A percentile compares a stretch with the other conserved stretches of the same genome.
These are phyloP conservation scores for Cephonodes hylas DNA, from an alignment of 2,888 invertebrate genomes.

Conservation along the genomic window DNA sequence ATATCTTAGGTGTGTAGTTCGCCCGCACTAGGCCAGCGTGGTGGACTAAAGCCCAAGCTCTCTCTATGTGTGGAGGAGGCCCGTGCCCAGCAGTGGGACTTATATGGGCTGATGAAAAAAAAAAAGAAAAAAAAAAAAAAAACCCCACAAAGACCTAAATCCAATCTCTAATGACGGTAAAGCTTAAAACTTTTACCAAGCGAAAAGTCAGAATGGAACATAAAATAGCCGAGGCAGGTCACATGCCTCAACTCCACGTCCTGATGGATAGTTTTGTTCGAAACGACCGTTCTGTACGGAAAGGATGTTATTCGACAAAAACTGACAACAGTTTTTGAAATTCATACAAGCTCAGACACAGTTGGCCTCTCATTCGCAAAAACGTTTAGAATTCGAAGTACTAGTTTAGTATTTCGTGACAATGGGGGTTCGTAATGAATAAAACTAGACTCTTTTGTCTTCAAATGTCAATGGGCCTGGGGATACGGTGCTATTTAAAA, in stretches of 20 bases:
- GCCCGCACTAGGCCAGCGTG: no score
- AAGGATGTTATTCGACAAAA: neutral
- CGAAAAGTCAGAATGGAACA: neutral
- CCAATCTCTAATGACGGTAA: neutral
- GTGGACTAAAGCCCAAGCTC: no score
- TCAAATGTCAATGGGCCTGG: neutral
- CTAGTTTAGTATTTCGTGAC: neutral
- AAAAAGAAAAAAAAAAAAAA: no score
- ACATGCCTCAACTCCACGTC: slow-evolving; percentile 25
- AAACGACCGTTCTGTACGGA: slow-evolving; percentile 20
- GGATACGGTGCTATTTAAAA: neutral
- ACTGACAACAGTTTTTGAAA: neutral
- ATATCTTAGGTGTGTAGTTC: no score
- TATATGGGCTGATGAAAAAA: no score
- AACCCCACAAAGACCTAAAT: neutral
- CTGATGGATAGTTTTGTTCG: slow-evolving; percentile 18
- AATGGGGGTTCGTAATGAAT: neutral
- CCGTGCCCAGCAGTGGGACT: no score
- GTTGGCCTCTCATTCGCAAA: neutral
- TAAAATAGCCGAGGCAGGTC: slow-evolving; percentile 4
- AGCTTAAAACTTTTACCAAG: neutral
- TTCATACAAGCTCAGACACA: neutral
- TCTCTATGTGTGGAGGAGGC: no score
- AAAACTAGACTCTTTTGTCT: neutral
- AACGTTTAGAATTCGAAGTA: slow-evolving; percentile 3